These are phyloP conservation scores for Myxocyprinus asiaticus DNA, from an alignment of 2,113 vertebrate species.

Conservation along the genomic window DNA sequence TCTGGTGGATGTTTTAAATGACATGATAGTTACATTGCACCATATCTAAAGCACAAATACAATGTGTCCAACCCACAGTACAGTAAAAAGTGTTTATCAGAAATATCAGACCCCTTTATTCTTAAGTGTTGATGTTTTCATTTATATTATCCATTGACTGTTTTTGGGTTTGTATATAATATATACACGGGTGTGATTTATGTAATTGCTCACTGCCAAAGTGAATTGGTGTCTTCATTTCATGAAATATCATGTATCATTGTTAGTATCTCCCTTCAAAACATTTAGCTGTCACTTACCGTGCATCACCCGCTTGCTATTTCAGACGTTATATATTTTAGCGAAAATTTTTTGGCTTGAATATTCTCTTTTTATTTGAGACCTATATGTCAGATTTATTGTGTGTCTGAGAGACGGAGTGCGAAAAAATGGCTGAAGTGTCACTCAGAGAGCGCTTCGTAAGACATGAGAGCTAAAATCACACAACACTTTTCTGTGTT, in stretches of 20 bases:
- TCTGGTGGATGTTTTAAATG: too few relatives aligned
- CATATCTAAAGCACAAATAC: too few relatives aligned
- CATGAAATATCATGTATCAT: slow-evolving; percentile 12
- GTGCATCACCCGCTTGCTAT: slow-evolving; percentile 58
- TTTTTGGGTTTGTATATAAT: not conserved
- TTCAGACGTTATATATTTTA: slow-evolving; percentile 49
- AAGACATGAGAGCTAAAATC: slow-evolving; percentile 22
- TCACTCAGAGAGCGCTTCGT: slow-evolving; percentile 39
- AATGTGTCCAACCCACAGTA: not conserved
- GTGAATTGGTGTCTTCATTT: slow-evolving; percentile 38
- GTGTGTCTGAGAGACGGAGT: slow-evolving; percentile 28
- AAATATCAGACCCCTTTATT: not conserved
- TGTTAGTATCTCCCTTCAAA: slow-evolving; percentile 17
- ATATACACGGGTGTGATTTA: not conserved
- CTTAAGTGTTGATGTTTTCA: slow-evolving; percentile 8
- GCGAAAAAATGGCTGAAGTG: slow-evolving; percentile 41
- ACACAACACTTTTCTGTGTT: slow-evolving; percentile 21
- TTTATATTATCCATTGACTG: not conserved
- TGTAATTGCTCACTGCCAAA: slow-evolving; percentile 40
- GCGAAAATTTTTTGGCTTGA: slow-evolving; percentile 53
- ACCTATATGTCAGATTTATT: slow-evolving; percentile 47
- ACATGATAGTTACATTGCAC: too few relatives aligned
- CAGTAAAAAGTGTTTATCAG: not conserved
- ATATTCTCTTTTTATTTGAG: slow-evolving; percentile 34
- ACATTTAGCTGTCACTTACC: slow-evolving; percentile 62